A percentile compares a stretch with the other conserved stretches of the same genome.
phyloP scores from a whole-genome alignment of 2,888 invertebrate genomes.

The Chymomyza caudatula region DNA sequence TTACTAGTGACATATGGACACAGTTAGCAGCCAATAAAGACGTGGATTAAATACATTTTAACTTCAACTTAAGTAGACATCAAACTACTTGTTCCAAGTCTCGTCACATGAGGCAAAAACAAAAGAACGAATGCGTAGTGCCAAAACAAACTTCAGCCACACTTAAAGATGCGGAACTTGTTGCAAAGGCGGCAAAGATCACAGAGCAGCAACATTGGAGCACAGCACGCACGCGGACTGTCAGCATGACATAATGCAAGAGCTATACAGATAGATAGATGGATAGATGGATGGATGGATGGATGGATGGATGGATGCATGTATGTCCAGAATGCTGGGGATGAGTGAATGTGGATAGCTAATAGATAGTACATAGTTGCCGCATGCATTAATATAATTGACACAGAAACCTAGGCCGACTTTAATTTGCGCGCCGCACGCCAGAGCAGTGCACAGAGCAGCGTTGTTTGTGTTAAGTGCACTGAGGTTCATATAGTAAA shows the following conservation, averaged over 20 bases:
- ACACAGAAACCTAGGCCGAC: conserved; percentile 61
- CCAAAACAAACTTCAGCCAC: conserved; percentile 26
- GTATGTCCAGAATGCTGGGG: conserved; percentile 12
- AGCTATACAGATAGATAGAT: conserved; percentile 29
- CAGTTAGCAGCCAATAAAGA: conserved; percentile 10
- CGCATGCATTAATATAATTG: conserved; percentile 71
- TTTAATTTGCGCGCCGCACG: conserved; percentile 56
- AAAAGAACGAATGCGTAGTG: conserved; percentile 5
- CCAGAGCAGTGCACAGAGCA: conserved; percentile 17
- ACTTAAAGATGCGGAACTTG: conserved; percentile 31
- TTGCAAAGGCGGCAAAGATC: conserved; percentile 50
- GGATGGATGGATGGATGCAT: not conserved
- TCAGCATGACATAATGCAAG: conserved; percentile 44
- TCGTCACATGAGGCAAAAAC: conserved; percentile 36
- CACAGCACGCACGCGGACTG: conserved; percentile 45
- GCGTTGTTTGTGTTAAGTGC: conserved; percentile 32
- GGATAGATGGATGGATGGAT: conserved; percentile 25
- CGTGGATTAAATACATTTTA: conserved; percentile 23
- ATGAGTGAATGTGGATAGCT: not conserved
- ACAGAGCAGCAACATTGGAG: conserved; percentile 24
- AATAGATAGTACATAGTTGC: conserved; percentile 21
- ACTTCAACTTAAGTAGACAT: conserved; percentile 1
- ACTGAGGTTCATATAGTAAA: conserved; percentile 11
- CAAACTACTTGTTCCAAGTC: conserved; percentile 29
- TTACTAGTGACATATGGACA: conserved; percentile 7